These are phyloP conservation scores for Helostoma temminkii DNA, from an alignment of 2,797 vertebrate genomes.

Conservation along the genomic window DNA sequence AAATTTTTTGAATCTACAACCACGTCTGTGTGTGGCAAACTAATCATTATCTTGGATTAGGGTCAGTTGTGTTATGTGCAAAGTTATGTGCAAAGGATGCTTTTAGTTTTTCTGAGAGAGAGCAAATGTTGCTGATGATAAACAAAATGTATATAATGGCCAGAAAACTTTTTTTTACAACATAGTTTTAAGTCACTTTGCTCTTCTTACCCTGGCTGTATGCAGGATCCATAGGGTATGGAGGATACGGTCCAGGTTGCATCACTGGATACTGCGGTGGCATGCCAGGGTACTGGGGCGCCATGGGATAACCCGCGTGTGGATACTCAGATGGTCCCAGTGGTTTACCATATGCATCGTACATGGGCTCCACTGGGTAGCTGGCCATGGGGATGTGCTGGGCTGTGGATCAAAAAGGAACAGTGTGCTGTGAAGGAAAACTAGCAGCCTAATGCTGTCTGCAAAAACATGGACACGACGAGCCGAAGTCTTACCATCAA, in stretches of 20 bases:
- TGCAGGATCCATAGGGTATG: slow-evolving; percentile 80
- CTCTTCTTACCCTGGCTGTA: slow-evolving; percentile 82
- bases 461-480: not conserved
- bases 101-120: not conserved
- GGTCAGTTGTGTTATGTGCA: too few relatives aligned
- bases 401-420: slow-evolving; percentile 62
- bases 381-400: slow-evolving; percentile 90
- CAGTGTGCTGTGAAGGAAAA: not conserved
- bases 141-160: not conserved
- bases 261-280: slow-evolving; percentile 87
- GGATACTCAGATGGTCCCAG: slow-evolving; percentile 79
- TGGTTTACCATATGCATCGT: slow-evolving; percentile 86
- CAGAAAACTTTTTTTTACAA: not conserved
- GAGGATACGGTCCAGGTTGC: slow-evolving; percentile 84
- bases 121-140: not conserved
- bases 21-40: too few relatives aligned
- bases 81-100: not conserved
- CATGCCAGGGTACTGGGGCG: slow-evolving; percentile 81
- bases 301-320: slow-evolving; percentile 80
- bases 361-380: slow-evolving; percentile 88
- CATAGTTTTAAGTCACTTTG: not conserved
- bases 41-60: too few relatives aligned
- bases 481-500: slow-evolving; percentile 80
- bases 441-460: not conserved
- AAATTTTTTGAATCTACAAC: too few relatives aligned